Evolutionary conservation across 2,888 invertebrate species (phyloP), one percentile per base, ranked within the genome.

Genomic region (Drosophila falleni): DNA sequence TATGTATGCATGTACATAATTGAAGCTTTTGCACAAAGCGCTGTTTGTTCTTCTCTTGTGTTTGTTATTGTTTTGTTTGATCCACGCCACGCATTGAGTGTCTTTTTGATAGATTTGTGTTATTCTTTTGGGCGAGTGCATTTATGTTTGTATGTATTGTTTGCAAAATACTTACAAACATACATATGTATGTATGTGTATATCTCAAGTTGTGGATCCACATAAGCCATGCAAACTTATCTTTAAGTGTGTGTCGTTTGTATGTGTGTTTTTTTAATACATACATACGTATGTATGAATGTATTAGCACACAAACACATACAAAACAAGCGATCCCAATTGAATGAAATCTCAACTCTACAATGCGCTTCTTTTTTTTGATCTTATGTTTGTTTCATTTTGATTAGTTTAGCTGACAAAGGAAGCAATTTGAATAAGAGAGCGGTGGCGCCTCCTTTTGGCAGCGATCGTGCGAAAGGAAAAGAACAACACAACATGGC

Each of bases 301-400:
- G 33, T 39, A 51, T 64, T 50, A 64, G 60, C 77, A 63, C 51
- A 50, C 47, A 54, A 29, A 15, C 39, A 58, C 42, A 53, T 39
- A 15, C 26, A 58, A 15, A 29, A 39, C 56, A 29, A 56, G 31
- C 47, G 15, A 35, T 51, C 49, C 58, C 62, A 55, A 54, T 61
- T 71, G 64, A 61, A 74, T 50, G 41, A 76, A 76, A 69, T 70
- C 51, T 64, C 33, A 33, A 44, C 37, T 35, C 50, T 47, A 26
- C 35, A 49, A n/a, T 55, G 61, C 58, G 29, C 44, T 53, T 37
- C 42, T 31, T 41, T 10, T 50, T 56, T 16, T 54, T 60, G 53
- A 31, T 46, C 47, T 39, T 53, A 5, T 26, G 41, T 37, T 58
- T 54, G 9, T 49, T 42, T 26, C 60, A 16, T 44, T 35, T 50